Evolutionary conservation across 2,797 vertebrate genomes (phyloP), one percentile per base, ranked within the genome.

Genomic region (Malurus splendens): DNA sequence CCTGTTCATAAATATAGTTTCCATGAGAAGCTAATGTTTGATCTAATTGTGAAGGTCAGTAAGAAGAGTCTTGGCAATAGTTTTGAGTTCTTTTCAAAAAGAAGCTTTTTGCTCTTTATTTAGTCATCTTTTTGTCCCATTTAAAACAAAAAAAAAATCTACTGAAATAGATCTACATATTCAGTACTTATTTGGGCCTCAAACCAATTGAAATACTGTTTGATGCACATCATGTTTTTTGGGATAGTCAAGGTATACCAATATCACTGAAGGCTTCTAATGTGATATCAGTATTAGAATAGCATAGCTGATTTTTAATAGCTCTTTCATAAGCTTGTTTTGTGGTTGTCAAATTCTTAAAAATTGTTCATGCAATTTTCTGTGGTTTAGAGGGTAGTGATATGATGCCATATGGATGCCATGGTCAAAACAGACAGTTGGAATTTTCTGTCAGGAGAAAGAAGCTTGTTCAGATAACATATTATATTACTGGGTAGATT

Each of bases 181-280:
- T 45, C 56, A 62, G 11, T 78, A 42, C 16, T 22, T 80, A 0
- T 62, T 72, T 72, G 52, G 24, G 27, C 24, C 22, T 50, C 39
- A 62, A n/a, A 32, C 4, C 10, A 24, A 3, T 82, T 82, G 25
- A 67, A 87, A 30, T 82, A 42, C 1, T 3, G 0, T 50, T 84
- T 65, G 28, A 27, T 52, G 15, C 2, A 2, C 6, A 4, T 65
- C 6, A 12, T 20, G 1, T 0, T 67, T 51, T 47, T 86, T 67
- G 62, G 9, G 3, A 23, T 64, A 14, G n/a, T 74, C 30, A 44
- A 4, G 10, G 6, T 64, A 9, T 71, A 56, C 30, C 3, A 4
- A 0, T 83, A 42, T 68, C 73, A 38, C 19, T 48, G 8, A 42
- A 42, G 64, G 5, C 12, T 78, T 83, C 59, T 86, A 61, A 22